Evolutionary conservation across 2,113 vertebrate species (phyloP).

Genomic region (Dicentrarchus labrax): DNA sequence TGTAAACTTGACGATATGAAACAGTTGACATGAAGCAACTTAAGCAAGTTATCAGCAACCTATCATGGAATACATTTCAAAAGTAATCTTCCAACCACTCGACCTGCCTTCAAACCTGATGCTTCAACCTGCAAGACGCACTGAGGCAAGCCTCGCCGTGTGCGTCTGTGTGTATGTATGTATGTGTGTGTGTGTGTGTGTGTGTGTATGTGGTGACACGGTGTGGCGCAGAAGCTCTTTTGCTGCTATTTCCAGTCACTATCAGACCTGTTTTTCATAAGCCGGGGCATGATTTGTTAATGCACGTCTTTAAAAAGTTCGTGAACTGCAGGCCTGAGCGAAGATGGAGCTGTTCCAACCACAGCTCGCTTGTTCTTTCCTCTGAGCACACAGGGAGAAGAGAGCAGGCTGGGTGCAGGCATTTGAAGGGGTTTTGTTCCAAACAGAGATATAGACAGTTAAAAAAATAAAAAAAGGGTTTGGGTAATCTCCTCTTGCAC

Average conservation of each 20-base stretch:
- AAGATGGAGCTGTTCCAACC: constrained; percentile 62
- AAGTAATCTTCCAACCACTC: neutral
- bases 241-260: constrained; percentile 56
- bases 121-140: neutral
- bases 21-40: neutral
- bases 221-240: constrained; percentile 45
- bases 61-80: neutral
- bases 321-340: constrained; percentile 32
- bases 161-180: constrained; percentile 8
- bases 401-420: constrained; percentile 18
- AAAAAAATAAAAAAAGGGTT: neutral
- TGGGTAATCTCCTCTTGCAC: neutral
- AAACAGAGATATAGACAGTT: constrained; percentile 3
- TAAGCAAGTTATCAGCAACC: neutral
- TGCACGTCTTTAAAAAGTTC: constrained; percentile 62
- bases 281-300: constrained; percentile 48
- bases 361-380: constrained; percentile 49
- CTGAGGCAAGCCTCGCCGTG: neutral
- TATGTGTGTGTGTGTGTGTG: constrained; percentile 6
- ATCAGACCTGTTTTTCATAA: constrained; percentile 51
- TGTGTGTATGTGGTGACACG: constrained; percentile 31
- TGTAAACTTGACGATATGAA: neutral
- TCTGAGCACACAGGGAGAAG: constrained; percentile 40
- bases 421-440: constrained; percentile 5
- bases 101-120: constrained; percentile 4